These are phyloP conservation scores for Macrotus californicus DNA, from an alignment of 2,113 vertebrate species.

Conservation along the genomic window DNA sequence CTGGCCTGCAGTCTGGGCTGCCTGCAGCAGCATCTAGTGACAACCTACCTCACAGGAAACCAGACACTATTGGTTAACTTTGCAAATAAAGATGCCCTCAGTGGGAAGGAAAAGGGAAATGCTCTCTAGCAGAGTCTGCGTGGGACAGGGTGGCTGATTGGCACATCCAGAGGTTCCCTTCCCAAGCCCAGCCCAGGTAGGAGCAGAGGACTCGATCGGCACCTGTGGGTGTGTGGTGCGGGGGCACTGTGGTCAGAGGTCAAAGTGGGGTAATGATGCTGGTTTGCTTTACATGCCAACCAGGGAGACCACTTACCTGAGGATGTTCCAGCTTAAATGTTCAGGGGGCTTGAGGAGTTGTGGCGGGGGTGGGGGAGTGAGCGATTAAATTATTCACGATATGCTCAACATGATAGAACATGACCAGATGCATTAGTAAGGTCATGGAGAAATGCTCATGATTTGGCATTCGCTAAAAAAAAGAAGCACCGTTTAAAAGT, in stretches of 20 bases:
- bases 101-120: slow-evolving; percentile 19
- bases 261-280: too few relatives aligned
- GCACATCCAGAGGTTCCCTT: not conserved
- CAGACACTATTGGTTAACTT: slow-evolving; percentile 63
- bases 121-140: not conserved
- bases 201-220: not conserved
- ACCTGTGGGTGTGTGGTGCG: not conserved
- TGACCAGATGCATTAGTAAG: not conserved
- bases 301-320: not conserved
- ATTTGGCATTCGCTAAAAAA: not conserved
- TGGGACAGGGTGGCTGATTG: not conserved
- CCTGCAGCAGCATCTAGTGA: slow-evolving; percentile 8
- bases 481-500: not conserved
- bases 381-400: not conserved
- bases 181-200: slow-evolving; percentile 47
- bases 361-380: too few relatives aligned
- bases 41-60: slow-evolving; percentile 67
- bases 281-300: not conserved
- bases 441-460: not conserved
- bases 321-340: not conserved
- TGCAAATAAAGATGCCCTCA: slow-evolving; percentile 46
- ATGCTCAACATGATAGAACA: rapidly evolving
- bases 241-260: not conserved
- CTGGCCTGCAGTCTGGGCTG: not conserved
- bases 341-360: too few relatives aligned